phyloP scores from a whole-genome alignment of 2,797 vertebrate species.

The Pelochelys cantorii region DNA sequence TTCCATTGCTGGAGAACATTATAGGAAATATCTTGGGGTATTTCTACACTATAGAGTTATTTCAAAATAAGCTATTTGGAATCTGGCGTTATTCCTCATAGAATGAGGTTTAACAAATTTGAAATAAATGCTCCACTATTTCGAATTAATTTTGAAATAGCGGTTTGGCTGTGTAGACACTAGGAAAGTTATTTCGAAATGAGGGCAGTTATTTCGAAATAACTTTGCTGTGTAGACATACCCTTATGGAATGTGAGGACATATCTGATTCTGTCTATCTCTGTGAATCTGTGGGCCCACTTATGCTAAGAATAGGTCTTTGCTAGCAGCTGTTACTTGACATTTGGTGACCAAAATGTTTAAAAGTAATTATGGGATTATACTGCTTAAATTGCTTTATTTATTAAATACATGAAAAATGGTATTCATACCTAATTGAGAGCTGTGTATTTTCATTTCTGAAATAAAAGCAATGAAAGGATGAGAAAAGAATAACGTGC shows the following conservation, averaged over 20 bases:
- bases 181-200: no score
- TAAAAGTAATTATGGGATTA: background rate
- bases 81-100: no score
- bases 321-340: background rate
- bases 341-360: background rate
- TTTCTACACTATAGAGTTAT: no score
- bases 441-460: background rate
- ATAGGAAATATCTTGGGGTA: background rate
- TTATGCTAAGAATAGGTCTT: background rate
- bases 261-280: background rate
- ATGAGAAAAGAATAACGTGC: background rate
- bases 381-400: background rate
- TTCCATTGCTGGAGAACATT: background rate
- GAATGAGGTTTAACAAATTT: no score
- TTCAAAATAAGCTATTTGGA: no score
- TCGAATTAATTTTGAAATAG: no score
- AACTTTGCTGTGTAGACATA: no score
- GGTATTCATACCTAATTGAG: background rate
- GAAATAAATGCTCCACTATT: no score
- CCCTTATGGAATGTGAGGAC: background rate
- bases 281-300: background rate
- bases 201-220: no score
- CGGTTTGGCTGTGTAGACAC: no score
- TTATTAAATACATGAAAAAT: background rate
- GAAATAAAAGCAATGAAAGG: background rate